Evolutionary conservation across 1,140 invertebrate species (phyloP).

Genomic region (Chironomus striatipennis): DNA sequence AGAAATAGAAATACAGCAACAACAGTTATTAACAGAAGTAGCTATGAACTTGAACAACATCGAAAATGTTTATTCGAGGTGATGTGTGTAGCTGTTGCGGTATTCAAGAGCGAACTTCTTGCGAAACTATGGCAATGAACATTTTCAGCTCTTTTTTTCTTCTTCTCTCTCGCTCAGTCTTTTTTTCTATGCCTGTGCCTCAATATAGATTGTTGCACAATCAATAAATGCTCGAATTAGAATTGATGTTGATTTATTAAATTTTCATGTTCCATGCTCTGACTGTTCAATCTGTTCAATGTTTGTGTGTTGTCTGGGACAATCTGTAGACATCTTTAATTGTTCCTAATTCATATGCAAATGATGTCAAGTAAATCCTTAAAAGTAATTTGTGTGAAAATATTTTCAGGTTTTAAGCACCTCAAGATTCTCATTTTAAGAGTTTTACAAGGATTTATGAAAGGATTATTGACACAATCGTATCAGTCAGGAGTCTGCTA

Average conservation of each 20-base stretch:
- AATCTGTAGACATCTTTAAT: neutral
- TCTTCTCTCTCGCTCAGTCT: neutral
- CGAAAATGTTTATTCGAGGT: neutral
- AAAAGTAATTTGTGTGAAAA: too few relatives aligned
- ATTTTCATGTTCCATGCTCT: too few relatives aligned
- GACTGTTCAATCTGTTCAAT: neutral
- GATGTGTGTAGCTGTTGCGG: neutral
- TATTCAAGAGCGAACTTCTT: neutral
- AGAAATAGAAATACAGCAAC: neutral
- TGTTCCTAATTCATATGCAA: neutral
- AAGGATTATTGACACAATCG: too few relatives aligned
- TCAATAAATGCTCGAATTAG: neutral
- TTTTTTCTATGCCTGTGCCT: neutral
- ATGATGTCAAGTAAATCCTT: neutral
- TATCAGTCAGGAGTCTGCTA: too few relatives aligned
- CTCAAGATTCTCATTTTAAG: too few relatives aligned
- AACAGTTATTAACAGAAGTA: too few relatives aligned
- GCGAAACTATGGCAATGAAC: neutral
- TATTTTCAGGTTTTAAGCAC: too few relatives aligned
- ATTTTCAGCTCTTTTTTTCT: neutral
- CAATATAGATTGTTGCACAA: neutral
- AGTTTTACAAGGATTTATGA: too few relatives aligned
- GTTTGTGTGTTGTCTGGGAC: neutral
- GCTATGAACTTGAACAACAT: slow-evolving; percentile 13
- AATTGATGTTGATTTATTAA: neutral